Base-by-base conservation (phyloP, 2,797 vertebrate genomes). In the Gobio occitaniae region DNA sequence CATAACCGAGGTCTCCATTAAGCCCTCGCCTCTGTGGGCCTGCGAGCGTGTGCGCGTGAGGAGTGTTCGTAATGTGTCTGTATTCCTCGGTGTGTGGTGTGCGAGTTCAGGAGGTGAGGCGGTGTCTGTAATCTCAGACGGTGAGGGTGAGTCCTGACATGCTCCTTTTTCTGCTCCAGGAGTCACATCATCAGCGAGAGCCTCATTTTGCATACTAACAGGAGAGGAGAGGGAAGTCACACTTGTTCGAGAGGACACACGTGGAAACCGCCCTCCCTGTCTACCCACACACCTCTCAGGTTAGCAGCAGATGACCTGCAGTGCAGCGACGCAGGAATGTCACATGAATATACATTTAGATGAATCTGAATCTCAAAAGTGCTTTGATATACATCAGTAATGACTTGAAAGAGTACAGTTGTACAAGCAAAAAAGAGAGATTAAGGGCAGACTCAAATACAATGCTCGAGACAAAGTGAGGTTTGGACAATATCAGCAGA, bases 141-240 rank as follows among this genome's bases (percentile, higher is more conserved):
- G 84, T 78, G 79, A 81, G 90, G 90, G 87, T 90, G 82, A 83
- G 81, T 84, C 87, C 90, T 84, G 90, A 91, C 89, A 91, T 87
- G 90, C 88, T 86, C 83, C 74, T 72, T 68, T 84, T 85, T 84
- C 87, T 86, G 88, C 82, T 71, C 87, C 84, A 76, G 75, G 79
- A 83, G 74, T 86, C 85, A 86, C 86, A 85, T 88, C 84, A 87
- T 87, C 87, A 85, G 87, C 83, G 38, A 79, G 56, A 50, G 82
- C 74, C 81, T 77, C 80, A 89, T 83, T 90, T 86, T 89, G 89
- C 90, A 90, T 90, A 89, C 89, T 89, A 92, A 90, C 80, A 61
- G 74, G 76, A 84, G 48, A 54, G 84, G 69, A 82, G 44, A 80
- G 87, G 36, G 71, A 80, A 86, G 69, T 65, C 68, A 36, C 69